Percentiles rank a stretch among this genome's conserved stretches.
These are phyloP conservation scores for Rhysida immarginata DNA, from an alignment of 1,140 invertebrate species.

Conservation along the genomic window DNA sequence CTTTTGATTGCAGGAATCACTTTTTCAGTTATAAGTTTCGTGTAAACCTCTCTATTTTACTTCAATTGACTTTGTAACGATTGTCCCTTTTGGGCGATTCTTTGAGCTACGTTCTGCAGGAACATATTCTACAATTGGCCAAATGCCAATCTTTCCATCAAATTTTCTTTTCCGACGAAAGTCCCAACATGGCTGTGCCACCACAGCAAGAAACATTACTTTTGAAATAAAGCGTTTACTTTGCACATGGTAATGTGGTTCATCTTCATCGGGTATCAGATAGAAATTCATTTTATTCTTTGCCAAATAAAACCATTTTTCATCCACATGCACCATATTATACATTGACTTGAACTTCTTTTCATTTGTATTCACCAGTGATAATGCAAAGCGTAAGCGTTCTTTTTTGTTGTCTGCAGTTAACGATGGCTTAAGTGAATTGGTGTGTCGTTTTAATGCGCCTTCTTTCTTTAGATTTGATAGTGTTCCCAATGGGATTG, in stretches of 20 bases:
- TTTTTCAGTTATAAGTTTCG: not conserved
- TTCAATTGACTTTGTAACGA: not conserved
- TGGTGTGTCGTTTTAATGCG: no score
- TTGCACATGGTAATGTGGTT: not conserved
- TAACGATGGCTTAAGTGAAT: no score
- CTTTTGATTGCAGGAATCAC: not conserved
- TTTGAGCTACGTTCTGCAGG: not conserved
- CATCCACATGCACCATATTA: not conserved
- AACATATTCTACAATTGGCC: not conserved
- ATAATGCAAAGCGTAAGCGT: no score
- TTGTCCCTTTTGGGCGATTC: not conserved
- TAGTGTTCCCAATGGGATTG: no score
- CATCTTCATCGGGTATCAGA: not conserved
- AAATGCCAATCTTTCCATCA: not conserved
- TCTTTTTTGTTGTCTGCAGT: no score
- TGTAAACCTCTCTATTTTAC: not conserved
- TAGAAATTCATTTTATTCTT: not conserved
- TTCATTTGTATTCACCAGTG: no score
- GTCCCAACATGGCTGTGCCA: not conserved
- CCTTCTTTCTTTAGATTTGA: no score
- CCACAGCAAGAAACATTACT: not conserved
- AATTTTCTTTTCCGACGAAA: not conserved
- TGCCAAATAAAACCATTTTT: not conserved
- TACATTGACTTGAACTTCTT: not conserved
- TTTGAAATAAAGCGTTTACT: not conserved